Evolutionary conservation across 2,888 invertebrate genomes (phyloP).

Genomic region (Labia minor): DNA sequence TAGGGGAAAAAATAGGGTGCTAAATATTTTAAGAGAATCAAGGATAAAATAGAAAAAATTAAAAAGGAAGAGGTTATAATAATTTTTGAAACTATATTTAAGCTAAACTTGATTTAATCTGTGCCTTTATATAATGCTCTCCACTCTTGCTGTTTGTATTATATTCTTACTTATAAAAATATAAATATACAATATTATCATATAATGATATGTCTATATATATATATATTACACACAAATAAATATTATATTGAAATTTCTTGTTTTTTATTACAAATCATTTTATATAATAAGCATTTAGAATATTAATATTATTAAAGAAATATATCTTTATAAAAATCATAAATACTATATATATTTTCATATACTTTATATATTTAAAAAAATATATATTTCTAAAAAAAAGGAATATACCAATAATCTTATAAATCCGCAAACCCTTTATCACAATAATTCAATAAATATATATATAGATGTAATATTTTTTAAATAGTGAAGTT

Average conservation of each 20-base stretch:
- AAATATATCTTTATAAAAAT: too few relatives aligned
- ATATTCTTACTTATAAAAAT: neutral
- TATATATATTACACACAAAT: neutral
- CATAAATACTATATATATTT: too few relatives aligned
- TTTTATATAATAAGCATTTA: too few relatives aligned
- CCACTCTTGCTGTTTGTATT: slow-evolving; percentile 4
- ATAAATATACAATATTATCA: neutral
- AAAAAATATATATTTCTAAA: too few relatives aligned
- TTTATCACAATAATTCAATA: too few relatives aligned
- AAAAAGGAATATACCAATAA: too few relatives aligned
- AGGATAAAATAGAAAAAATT: too few relatives aligned
- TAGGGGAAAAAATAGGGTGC: neutral
- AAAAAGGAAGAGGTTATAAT: neutral
- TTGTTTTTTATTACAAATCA: neutral
- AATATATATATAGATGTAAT: too few relatives aligned
- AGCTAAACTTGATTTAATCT: slow-evolving; percentile 1
- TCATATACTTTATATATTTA: too few relatives aligned
- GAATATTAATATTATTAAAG: too few relatives aligned
- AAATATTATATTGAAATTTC: neutral
- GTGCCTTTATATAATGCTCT: slow-evolving; percentile 4
- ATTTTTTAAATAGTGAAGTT: too few relatives aligned
- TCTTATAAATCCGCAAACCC: too few relatives aligned
- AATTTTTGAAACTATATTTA: neutral
- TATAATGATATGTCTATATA: neutral
- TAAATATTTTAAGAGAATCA: neutral